A percentile compares a stretch with the other conserved stretches of the same genome.
phyloP scores from a whole-genome alignment of 2,888 invertebrate species.

The Mesorhabditis belari region DNA sequence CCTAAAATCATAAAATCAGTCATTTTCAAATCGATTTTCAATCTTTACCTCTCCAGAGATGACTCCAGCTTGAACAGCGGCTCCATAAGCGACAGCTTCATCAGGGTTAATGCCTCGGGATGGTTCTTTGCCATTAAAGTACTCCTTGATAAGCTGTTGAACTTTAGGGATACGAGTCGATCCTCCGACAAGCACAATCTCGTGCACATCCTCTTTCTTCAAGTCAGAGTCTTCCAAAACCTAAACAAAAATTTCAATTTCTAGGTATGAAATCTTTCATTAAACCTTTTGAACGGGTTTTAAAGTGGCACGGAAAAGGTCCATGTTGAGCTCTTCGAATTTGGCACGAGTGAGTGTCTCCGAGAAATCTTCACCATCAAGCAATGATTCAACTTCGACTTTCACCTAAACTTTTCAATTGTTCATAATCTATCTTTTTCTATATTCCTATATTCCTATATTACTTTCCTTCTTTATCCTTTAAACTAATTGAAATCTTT shows the following conservation, averaged over 20 bases:
- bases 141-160: slow-evolving; percentile 63
- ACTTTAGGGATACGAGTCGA: slow-evolving; percentile 98
- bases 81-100: slow-evolving; percentile 96
- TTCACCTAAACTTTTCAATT: too few species aligned
- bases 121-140: slow-evolving; percentile 95
- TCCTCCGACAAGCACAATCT: slow-evolving; percentile 96
- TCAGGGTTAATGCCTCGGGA: slow-evolving; percentile 81
- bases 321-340: slow-evolving; percentile 61
- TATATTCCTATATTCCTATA: too few species aligned
- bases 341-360: slow-evolving; percentile 95
- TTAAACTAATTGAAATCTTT: too few species aligned
- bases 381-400: slow-evolving; percentile 97
- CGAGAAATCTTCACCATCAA: slow-evolving; percentile 94
- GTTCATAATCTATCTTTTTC: slow-evolving; percentile 23
- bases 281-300: slow-evolving; percentile 87
- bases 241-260: too few species aligned
- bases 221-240: slow-evolving; percentile 97
- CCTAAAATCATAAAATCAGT: too few species aligned
- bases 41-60: slow-evolving; percentile 91
- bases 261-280: too few species aligned
- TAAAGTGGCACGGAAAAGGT: slow-evolving; percentile 73
- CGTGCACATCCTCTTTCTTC: slow-evolving; percentile 94
- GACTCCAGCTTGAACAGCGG: slow-evolving; percentile 95
- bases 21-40: too few species aligned
- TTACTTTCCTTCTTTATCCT: too few species aligned